These are phyloP conservation scores for Cryptotermes secundus DNA, from an alignment of 1,140 invertebrate species.

Conservation along the genomic window DNA sequence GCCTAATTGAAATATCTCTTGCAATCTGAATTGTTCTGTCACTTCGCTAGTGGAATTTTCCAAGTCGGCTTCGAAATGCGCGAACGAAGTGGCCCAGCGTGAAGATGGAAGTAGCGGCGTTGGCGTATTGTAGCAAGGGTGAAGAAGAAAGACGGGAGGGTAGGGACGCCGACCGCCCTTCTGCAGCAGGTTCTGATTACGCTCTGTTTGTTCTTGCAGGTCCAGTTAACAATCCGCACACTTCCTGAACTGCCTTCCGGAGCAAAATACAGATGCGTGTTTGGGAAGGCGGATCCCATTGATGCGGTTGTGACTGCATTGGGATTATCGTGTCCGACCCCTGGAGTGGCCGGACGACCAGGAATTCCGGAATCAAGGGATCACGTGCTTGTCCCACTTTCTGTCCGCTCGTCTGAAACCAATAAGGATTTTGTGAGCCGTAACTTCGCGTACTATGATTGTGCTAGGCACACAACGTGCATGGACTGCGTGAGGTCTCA, in stretches of 20 bases:
- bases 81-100: no score
- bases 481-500: slow-evolving; percentile 81
- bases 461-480: slow-evolving; percentile 83
- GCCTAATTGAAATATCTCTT: no score
- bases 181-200: no score
- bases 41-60: no score
- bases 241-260: slow-evolving; percentile 84
- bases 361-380: slow-evolving; percentile 72
- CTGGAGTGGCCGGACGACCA: slow-evolving; percentile 72
- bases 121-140: no score
- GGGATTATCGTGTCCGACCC: slow-evolving; percentile 84
- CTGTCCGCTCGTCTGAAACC: slow-evolving; percentile 88
- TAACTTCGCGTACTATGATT: slow-evolving; percentile 94
- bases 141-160: no score
- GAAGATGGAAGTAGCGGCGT: no score
- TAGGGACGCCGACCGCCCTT: no score
- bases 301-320: slow-evolving; percentile 77
- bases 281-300: slow-evolving; percentile 78
- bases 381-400: slow-evolving; percentile 88
- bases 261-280: slow-evolving; percentile 93
- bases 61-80: no score
- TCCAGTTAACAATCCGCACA: slow-evolving; percentile 85
- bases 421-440: slow-evolving; percentile 94
- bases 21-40: no score
- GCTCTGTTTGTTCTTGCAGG: slow-evolving; percentile 45